Evolutionary conservation across 1,140 invertebrate genomes (phyloP), one percentile per base, ranked within the genome.

Genomic region (Ridgeia piscesae): DNA sequence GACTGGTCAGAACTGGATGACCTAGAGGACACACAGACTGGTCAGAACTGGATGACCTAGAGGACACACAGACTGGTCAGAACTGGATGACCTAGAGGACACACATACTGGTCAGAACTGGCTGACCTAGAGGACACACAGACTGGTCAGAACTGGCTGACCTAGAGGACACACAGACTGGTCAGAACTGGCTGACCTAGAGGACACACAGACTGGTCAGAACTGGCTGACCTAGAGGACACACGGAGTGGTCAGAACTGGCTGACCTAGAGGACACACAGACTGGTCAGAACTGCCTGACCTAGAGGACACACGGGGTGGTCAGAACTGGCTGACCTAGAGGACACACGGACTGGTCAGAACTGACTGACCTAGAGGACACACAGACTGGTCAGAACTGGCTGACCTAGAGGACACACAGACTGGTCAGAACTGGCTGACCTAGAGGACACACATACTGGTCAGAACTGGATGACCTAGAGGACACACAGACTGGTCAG

Each of bases 81-180:
- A n/a, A n/a, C n/a, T n/a, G 17, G 91, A 50, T 33, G 91, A 91
- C 34, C 91, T 91, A n/a, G 42, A 91, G 2, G 27, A 77, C 27
- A 77, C 27, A 77, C 27, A 77, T 9, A 9, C 14, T 21, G 8
- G 89, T 90, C n/a, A 34, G 48, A n/a, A 48, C 31, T 17, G 42
- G 4, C 42, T 42, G 4, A 42, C 42, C 11, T 42, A 42, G 42
- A 42, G n/a, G n/a, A n/a, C n/a, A n/a, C n/a, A n/a, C n/a, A n/a
- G n/a, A n/a, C n/a, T n/a, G n/a, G n/a, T n/a, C n/a, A n/a, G n/a
- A n/a, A n/a, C n/a, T n/a, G 17, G 91, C 31, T 33, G 91, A 91
- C 34, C 91, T 91, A n/a, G 42, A 91, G 2, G 27, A 77, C 27
- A 77, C 27, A 77, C 27, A 77, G 58, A 9, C 14, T 21, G 8